A percentile compares a stretch with the other conserved stretches of the same genome.
Conservation (phyloP, 2,113 vertebrate species). For the Neodon shergylaensis region DNA sequence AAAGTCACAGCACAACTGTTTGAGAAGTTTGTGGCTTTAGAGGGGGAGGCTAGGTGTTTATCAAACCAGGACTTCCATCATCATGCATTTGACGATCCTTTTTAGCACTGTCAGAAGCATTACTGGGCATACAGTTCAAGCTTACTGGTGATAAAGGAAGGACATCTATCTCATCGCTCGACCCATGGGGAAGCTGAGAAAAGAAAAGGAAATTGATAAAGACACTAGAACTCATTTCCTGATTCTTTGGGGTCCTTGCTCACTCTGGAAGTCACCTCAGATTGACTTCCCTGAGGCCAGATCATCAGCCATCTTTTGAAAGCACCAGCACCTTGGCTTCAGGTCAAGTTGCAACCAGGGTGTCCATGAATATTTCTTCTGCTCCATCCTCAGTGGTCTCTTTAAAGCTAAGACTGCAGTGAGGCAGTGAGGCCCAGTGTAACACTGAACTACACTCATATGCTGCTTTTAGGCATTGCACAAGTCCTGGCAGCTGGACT, state of each 20-base stretch:
- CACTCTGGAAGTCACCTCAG: neutral
- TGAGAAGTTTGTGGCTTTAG: neutral
- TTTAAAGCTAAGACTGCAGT: neutral
- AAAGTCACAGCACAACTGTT: accelerated
- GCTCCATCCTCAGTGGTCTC: accelerated
- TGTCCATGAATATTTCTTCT: neutral
- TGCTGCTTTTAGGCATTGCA: neutral
- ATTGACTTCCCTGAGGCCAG: accelerated
- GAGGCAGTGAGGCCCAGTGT: too few species aligned
- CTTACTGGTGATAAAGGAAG: neutral
- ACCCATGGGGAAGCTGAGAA: neutral
- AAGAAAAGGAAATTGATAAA: neutral
- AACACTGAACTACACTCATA: neutral
- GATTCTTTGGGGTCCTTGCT: neutral
- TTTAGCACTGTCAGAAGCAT: neutral
- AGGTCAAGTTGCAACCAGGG: neutral
- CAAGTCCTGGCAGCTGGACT: slow-evolving; percentile 58
- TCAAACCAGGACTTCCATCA: neutral
- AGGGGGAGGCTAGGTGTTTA: neutral
- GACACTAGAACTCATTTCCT: neutral
- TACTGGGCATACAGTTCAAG: neutral
- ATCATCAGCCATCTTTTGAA: neutral
- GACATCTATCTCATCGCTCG: neutral
- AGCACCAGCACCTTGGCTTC: neutral
- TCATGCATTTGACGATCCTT: neutral